Evolutionary conservation across 2,888 invertebrate genomes (phyloP).

Genomic region (Xestia c-nigrum): DNA sequence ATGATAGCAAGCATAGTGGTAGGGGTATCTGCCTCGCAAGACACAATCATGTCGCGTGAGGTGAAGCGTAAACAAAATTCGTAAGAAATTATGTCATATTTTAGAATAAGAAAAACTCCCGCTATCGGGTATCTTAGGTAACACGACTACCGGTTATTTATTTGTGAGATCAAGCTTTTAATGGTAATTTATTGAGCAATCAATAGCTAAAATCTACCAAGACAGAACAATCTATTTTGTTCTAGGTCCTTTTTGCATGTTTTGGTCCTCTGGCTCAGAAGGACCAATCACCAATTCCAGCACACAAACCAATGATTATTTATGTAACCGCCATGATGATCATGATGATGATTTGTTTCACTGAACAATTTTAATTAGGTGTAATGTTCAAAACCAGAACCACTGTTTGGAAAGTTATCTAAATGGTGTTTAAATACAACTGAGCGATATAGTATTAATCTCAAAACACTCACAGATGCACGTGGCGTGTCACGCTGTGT

Average conservation of each 20-base stretch:
- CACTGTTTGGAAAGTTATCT: neutral
- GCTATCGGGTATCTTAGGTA: too few relatives aligned
- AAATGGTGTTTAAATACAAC: constrained; percentile 1
- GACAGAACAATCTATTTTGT: neutral
- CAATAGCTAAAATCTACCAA: neutral
- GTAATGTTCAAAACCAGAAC: neutral
- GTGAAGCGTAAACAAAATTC: neutral
- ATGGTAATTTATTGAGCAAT: neutral
- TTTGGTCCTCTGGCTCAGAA: neutral
- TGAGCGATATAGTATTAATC: constrained; percentile 3
- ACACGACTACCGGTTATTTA: neutral
- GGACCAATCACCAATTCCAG: neutral
- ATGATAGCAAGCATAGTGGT: constrained; percentile 34
- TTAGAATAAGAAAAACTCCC: neutral
- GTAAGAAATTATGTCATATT: constrained; percentile 8
- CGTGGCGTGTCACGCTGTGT: constrained; percentile 6
- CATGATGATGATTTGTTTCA: neutral
- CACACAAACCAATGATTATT: neutral
- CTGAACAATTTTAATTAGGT: neutral
- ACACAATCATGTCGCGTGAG: constrained; percentile 2
- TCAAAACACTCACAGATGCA: constrained; percentile 8
- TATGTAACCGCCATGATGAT: neutral
- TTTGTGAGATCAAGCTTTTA: neutral
- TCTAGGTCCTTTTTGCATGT: neutral
- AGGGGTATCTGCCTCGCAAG: constrained; percentile 12